Conservation (phyloP, 30 jellyfish, hydroid and myxozoan species). For the Aurelia sp. region DNA sequence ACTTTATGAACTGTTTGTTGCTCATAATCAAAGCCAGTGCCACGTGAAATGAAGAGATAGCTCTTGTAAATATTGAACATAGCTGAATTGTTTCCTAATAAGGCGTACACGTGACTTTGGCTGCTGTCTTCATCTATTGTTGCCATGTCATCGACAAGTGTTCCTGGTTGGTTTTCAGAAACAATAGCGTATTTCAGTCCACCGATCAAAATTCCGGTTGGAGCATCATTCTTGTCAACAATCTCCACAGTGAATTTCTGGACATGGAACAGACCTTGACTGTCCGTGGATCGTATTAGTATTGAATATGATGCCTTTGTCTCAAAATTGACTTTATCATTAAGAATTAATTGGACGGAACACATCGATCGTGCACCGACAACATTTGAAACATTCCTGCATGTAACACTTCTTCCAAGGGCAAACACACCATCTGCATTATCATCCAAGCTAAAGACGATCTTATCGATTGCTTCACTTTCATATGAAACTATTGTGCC, state of each 20-base stretch:
- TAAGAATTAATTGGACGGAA: conserved; percentile 29
- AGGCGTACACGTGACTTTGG: conserved; percentile 49
- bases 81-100: conserved; percentile 39
- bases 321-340: conserved; percentile 61
- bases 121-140: conserved; percentile 75
- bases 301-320: conserved; percentile 16
- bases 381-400: conserved; percentile 47
- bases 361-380: conserved; percentile 62
- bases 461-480: conserved; percentile 65
- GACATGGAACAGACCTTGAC: conserved; percentile 60
- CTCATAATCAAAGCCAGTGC: conserved; percentile 46
- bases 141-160: conserved; percentile 63
- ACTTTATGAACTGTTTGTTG: conserved; percentile 16
- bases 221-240: conserved; percentile 77
- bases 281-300: conserved; percentile 68
- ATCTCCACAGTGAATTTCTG: conserved; percentile 53
- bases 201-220: conserved; percentile 68
- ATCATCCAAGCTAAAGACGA: conserved; percentile 51
- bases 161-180: conserved; percentile 68
- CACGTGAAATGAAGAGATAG: conserved; percentile 45
- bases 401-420: conserved; percentile 23
- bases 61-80: conserved; percentile 3
- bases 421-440: conserved; percentile 58
- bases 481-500: conserved; percentile 86
- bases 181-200: conserved; percentile 74